phyloP scores from a whole-genome alignment of 2,113 vertebrate species.

The Pseudorasbora parva region DNA sequence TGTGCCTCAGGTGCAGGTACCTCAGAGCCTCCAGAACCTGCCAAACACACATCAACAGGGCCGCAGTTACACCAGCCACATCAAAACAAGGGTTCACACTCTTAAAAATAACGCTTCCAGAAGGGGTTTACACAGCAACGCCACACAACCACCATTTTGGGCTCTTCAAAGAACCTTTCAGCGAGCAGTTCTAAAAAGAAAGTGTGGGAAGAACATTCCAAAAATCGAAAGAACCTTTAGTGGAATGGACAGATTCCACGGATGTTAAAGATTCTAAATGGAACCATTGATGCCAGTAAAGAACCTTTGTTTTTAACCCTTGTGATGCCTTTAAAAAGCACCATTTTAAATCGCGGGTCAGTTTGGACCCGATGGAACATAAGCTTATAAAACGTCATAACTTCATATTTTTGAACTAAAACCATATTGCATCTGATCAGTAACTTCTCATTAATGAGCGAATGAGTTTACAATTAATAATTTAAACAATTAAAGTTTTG shows the following conservation, averaged over 20 bases:
- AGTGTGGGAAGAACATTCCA: not conserved
- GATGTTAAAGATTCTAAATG: too few species aligned
- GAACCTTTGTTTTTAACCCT: too few species aligned
- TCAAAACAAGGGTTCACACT: not conserved
- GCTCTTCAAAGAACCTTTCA: not conserved
- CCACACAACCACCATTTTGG: not conserved
- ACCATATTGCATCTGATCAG: too few species aligned
- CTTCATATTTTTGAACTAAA: too few species aligned
- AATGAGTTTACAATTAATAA: too few species aligned
- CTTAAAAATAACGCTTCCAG: not conserved
- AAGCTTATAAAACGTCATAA: too few species aligned
- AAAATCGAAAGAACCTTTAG: not conserved
- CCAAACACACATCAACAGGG: not conserved
- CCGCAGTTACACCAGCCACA: not conserved
- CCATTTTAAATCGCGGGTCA: too few species aligned
- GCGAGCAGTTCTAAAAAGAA: not conserved
- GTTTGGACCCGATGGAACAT: too few species aligned
- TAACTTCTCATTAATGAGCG: too few species aligned
- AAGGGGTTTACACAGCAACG: not conserved
- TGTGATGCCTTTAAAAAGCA: too few species aligned
- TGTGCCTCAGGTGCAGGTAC: conserved; percentile 75
- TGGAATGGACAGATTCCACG: not conserved
- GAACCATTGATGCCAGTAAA: too few species aligned
- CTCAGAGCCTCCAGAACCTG: conserved; percentile 78
- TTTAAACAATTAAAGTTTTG: too few species aligned